These are phyloP conservation scores for Clitarchus hookeri DNA, from an alignment of 2,888 invertebrate genomes.

Conservation along the genomic window DNA sequence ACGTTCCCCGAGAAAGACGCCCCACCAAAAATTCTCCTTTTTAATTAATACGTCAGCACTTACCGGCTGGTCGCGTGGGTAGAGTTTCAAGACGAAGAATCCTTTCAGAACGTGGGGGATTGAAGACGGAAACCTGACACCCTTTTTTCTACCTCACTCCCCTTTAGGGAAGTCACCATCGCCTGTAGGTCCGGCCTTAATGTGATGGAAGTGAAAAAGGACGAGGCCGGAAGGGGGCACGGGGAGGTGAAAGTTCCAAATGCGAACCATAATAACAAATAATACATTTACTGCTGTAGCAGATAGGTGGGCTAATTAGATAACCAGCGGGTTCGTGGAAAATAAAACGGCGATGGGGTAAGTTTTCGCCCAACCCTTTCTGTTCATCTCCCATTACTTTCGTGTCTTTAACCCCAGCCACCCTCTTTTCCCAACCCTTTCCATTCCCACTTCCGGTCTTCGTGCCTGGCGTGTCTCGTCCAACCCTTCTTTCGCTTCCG, in stretches of 20 bases:
- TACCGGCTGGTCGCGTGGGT: neutral
- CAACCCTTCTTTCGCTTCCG: neutral
- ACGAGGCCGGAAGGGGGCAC: neutral
- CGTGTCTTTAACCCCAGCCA: neutral
- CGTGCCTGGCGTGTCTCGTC: neutral
- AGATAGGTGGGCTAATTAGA: slow-evolving; percentile 40
- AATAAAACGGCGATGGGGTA: neutral
- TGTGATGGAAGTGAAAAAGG: neutral
- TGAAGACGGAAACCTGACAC: neutral
- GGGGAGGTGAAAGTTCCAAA: neutral
- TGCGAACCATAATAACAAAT: slow-evolving; percentile 37
- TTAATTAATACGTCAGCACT: neutral
- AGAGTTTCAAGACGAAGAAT: neutral
- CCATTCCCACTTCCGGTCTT: neutral
- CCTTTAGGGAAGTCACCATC: neutral
- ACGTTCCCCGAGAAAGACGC: neutral
- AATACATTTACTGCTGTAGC: slow-evolving; percentile 41
- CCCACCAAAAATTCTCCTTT: neutral
- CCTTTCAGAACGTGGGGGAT: neutral
- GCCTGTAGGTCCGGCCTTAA: neutral
- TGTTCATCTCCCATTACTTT: neutral
- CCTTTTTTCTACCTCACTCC: neutral
- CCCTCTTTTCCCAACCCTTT: neutral
- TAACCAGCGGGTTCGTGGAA: slow-evolving; percentile 30
- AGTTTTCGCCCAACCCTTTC: neutral